Conservation (phyloP, 2,113 vertebrate genomes). For the Bos indicus region DNA sequence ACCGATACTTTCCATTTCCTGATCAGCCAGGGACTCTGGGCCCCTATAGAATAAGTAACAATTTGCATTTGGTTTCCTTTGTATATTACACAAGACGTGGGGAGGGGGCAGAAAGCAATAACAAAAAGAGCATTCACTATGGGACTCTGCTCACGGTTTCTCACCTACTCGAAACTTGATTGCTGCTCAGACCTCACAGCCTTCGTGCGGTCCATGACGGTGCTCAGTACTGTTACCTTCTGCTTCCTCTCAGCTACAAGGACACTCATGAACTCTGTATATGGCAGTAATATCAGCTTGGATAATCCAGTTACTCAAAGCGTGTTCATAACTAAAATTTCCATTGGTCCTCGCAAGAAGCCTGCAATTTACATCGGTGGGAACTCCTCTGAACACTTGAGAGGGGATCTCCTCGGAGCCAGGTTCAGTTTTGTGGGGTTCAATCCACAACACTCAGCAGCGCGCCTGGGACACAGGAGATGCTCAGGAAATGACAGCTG, state of each 20-base stretch:
- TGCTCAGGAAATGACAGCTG: neutral
- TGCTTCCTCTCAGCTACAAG: neutral
- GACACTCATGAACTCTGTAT: neutral
- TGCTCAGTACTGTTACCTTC: neutral
- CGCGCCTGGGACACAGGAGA: neutral
- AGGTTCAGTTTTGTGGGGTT: neutral
- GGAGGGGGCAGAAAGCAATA: neutral
- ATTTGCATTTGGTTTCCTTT: conserved; percentile 45
- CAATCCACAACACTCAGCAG: neutral
- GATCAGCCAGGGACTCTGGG: neutral
- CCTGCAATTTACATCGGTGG: neutral
- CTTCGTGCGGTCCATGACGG: fast-evolving
- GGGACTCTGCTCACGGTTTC: neutral
- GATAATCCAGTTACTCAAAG: neutral
- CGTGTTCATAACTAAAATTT: neutral
- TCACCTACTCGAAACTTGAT: neutral
- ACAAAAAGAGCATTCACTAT: neutral
- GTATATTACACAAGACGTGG: neutral
- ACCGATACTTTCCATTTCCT: neutral
- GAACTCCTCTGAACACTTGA: neutral
- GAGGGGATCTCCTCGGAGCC: neutral
- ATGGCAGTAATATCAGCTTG: neutral
- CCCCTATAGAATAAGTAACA: neutral
- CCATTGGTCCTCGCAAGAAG: neutral
- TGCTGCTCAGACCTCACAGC: neutral